Conservation (phyloP, 2,113 vertebrate species). For the Gnathonemus longibarbis region DNA sequence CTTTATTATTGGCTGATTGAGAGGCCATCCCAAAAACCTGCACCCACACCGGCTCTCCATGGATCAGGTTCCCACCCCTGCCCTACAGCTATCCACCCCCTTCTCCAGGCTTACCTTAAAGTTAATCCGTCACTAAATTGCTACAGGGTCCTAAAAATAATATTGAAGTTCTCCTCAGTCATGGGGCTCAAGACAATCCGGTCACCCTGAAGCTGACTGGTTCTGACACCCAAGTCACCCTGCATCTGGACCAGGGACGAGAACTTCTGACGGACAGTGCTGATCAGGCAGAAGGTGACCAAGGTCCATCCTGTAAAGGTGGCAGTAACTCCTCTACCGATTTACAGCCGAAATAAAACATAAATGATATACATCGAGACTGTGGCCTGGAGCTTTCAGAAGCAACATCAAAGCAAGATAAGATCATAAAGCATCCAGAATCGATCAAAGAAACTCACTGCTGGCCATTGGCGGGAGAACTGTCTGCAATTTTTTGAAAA, state of each 20-base stretch:
- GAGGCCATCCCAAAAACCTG: too few species aligned
- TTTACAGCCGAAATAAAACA: background rate
- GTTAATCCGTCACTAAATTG: background rate
- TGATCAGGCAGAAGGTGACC: background rate
- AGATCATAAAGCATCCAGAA: background rate
- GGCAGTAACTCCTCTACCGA: background rate
- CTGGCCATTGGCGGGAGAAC: background rate
- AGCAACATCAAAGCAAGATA: background rate
- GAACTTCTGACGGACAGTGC: background rate
- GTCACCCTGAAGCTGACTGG: background rate
- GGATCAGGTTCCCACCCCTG: too few species aligned
- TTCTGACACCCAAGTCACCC: background rate
- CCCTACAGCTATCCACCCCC: background rate
- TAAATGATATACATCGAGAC: background rate
- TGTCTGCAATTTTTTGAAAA: background rate
- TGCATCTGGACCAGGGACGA: background rate
- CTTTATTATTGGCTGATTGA: too few species aligned
- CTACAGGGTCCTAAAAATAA: background rate
- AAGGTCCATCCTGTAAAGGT: background rate
- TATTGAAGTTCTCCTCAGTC: background rate
- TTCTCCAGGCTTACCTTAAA: background rate
- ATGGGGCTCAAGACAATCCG: background rate
- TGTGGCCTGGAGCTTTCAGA: background rate
- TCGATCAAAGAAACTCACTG: background rate
- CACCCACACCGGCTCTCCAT: too few species aligned